Evolutionary conservation across 2,888 invertebrate species (phyloP).

Genomic region (Synergus gifuensis): DNA sequence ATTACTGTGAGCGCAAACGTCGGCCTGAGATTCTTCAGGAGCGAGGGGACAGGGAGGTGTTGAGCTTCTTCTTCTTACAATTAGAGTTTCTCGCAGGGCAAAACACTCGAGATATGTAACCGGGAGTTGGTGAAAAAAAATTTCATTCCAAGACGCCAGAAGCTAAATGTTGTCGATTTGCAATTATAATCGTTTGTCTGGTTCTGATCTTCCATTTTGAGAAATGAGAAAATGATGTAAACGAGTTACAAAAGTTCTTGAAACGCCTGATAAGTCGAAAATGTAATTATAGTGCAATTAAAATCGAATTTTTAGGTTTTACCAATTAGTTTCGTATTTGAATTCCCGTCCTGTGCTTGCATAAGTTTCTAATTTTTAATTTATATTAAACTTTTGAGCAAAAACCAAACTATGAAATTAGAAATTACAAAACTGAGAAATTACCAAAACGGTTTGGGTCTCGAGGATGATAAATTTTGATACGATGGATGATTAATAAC

Average conservation of each 20-base stretch:
- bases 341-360: no score
- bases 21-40: slow-evolving; percentile 31
- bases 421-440: not conserved
- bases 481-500: not conserved
- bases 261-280: not conserved
- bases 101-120: slow-evolving; percentile 35
- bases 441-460: not conserved
- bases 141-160: slow-evolving; percentile 16
- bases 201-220: slow-evolving; percentile 29
- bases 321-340: no score
- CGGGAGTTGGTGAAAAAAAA: slow-evolving; percentile 33
- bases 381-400: not conserved
- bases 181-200: slow-evolving; percentile 35
- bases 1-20: slow-evolving; percentile 62
- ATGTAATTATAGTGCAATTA: not conserved
- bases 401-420: not conserved
- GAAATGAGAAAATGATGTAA: slow-evolving; percentile 14
- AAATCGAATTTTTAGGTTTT: no score
- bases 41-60: not conserved
- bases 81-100: slow-evolving; percentile 42
- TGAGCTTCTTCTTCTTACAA: slow-evolving; percentile 40
- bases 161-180: slow-evolving; percentile 18
- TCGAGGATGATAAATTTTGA: not conserved
- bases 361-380: no score
- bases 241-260: not conserved